These are phyloP conservation scores for Apis florea DNA, from an alignment of 1,140 invertebrate species.

Conservation along the genomic window DNA sequence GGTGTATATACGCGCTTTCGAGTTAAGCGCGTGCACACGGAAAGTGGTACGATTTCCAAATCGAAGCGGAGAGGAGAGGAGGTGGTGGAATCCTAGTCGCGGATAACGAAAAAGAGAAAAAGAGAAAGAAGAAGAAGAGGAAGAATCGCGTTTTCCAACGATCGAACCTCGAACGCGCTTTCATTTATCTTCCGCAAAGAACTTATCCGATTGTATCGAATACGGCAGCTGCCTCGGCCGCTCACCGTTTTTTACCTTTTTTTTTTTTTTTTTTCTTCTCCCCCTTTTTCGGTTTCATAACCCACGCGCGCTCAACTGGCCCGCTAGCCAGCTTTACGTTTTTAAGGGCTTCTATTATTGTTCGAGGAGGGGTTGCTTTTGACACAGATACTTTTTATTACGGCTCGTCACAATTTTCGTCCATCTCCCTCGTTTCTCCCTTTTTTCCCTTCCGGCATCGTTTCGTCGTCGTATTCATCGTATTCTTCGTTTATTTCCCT, in stretches of 20 bases:
- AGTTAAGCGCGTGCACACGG: constrained; percentile 48
- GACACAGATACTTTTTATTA: constrained; percentile 28
- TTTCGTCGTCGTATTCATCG: too few relatives aligned
- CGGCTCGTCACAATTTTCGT: background rate
- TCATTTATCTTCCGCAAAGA: constrained; percentile 32
- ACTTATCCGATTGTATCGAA: constrained; percentile 69
- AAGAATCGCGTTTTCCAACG: constrained; percentile 30
- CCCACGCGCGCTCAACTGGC: constrained; percentile 38
- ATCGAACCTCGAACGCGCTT: constrained; percentile 15
- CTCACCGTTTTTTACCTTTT: constrained; percentile 37
- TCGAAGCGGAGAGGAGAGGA: constrained; percentile 1
- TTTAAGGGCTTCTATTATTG: constrained; percentile 51
- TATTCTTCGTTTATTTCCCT: background rate
- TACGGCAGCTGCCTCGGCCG: constrained; percentile 68
- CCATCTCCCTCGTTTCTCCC: background rate
- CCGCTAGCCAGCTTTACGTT: constrained; percentile 37
- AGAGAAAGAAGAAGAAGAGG: background rate
- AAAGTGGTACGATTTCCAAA: constrained; percentile 52
- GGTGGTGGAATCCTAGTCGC: too few relatives aligned
- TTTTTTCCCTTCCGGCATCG: background rate
- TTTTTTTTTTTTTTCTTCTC: background rate
- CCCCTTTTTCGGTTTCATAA: constrained; percentile 32
- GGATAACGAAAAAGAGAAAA: background rate
- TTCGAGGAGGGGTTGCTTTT: constrained; percentile 22
- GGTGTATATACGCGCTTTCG: constrained; percentile 48